Conservation (phyloP, 2,888 invertebrate genomes). For the Chymomyza amoena region DNA sequence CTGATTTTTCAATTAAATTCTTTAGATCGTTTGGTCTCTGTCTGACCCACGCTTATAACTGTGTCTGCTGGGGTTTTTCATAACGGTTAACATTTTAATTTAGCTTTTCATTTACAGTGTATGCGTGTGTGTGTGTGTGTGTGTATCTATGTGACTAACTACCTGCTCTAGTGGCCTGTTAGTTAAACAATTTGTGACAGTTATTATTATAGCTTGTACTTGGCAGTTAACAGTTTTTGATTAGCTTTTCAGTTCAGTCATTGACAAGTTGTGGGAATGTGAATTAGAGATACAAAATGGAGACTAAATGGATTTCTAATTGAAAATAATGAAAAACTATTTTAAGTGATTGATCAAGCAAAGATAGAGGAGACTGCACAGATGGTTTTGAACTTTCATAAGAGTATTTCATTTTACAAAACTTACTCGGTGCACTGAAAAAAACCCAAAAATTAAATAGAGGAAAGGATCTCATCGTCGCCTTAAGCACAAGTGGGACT, state of each 20-base stretch:
- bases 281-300: neutral
- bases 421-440: too few species aligned
- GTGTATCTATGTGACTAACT: too few species aligned
- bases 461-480: too few species aligned
- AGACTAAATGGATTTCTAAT: neutral
- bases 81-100: constrained; percentile 43
- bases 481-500: too few species aligned
- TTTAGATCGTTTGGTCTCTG: constrained; percentile 23
- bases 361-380: too few species aligned
- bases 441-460: too few species aligned
- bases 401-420: too few species aligned
- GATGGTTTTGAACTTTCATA: too few species aligned
- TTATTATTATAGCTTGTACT: constrained; percentile 39
- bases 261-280: neutral
- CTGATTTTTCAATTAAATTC: constrained; percentile 65
- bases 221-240: neutral
- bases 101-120: constrained; percentile 15
- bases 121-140: neutral
- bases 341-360: too few species aligned
- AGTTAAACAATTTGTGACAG: constrained; percentile 57
- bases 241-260: neutral
- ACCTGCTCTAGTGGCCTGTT: constrained; percentile 41
- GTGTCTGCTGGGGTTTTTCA: constrained; percentile 39
- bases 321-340: too few species aligned
- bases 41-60: neutral